Evolutionary conservation across 2,888 invertebrate genomes (phyloP).

Genomic region (Catocala fraxini): DNA sequence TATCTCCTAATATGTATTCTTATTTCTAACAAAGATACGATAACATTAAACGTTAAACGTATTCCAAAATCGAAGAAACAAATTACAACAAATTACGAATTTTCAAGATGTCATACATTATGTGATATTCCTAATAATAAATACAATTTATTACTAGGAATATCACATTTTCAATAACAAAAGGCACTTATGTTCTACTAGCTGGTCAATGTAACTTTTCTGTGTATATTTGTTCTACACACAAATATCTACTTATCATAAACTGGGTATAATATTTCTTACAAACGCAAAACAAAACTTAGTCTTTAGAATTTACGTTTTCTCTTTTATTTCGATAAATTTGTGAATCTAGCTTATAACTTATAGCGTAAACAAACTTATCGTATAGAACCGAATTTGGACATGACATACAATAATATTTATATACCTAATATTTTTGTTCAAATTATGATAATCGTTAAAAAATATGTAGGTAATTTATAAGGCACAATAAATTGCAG

Average conservation of each 20-base stretch:
- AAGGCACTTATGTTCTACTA: conserved; percentile 22
- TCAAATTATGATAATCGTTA: too few relatives aligned
- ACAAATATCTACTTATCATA: neutral
- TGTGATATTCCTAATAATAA: neutral
- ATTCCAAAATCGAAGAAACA: conserved; percentile 38
- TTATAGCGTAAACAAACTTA: neutral
- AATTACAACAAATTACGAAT: conserved; percentile 35
- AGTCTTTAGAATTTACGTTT: neutral
- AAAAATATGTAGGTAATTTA: neutral
- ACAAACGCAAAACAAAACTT: too few relatives aligned
- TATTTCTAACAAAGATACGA: conserved; percentile 40
- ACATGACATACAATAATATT: conserved; percentile 6
- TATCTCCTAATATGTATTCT: conserved; percentile 47
- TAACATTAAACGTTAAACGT: conserved; percentile 19
- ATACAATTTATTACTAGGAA: conserved; percentile 44
- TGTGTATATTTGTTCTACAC: conserved; percentile 21
- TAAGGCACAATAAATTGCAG: conserved; percentile 34
- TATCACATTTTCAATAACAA: conserved; percentile 7
- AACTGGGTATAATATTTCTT: too few relatives aligned
- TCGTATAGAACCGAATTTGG: conserved; percentile 3
- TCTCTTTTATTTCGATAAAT: conserved; percentile 8
- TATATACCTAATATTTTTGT: neutral
- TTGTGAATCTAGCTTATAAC: conserved; percentile 4
- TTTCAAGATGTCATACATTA: conserved; percentile 36
- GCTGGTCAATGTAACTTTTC: conserved; percentile 29